These are phyloP conservation scores for Drosophila punjabiensis DNA, from an alignment of 1,140 invertebrate species.

Conservation along the genomic window DNA sequence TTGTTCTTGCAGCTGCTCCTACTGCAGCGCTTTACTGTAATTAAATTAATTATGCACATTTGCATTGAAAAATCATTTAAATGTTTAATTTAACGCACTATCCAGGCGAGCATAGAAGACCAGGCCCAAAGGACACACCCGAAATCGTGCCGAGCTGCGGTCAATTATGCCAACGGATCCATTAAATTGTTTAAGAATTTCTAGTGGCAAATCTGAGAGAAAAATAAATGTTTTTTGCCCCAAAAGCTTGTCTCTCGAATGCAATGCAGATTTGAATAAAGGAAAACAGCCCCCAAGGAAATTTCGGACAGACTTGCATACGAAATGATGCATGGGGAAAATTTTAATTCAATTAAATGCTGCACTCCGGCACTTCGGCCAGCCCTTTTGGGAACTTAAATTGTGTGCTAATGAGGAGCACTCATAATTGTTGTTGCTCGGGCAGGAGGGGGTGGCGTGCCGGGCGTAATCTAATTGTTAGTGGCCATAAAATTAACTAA, in stretches of 20 bases:
- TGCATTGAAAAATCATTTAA: conserved; percentile 77
- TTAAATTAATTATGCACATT: conserved; percentile 81
- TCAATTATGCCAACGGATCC: conserved; percentile 49
- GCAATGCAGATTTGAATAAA: neutral
- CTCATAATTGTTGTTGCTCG: conserved; percentile 40
- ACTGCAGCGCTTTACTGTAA: conserved; percentile 62
- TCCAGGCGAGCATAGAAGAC: conserved; percentile 12
- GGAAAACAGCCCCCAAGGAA: neutral
- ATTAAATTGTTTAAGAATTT: conserved; percentile 39
- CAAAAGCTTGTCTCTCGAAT: neutral
- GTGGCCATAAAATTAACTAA: conserved; percentile 83
- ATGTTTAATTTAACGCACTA: conserved; percentile 70
- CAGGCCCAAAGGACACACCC: conserved; percentile 1
- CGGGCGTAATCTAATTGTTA: conserved; percentile 80
- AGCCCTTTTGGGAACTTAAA: conserved; percentile 31
- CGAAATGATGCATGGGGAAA: conserved; percentile 5
- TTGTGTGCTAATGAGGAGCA: conserved; percentile 57
- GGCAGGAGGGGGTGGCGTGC: conserved; percentile 53
- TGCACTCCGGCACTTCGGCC: conserved; percentile 27
- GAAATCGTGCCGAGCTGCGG: neutral
- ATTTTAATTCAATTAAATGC: conserved; percentile 39
- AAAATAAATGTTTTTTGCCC: neutral
- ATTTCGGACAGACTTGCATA: neutral
- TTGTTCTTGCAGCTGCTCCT: conserved; percentile 13
- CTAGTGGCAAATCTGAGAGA: neutral